A percentile compares a stretch with the other conserved stretches of the same genome.
Conservation (phyloP, 2,888 invertebrate genomes). For the Drosophila imparisetae region DNA sequence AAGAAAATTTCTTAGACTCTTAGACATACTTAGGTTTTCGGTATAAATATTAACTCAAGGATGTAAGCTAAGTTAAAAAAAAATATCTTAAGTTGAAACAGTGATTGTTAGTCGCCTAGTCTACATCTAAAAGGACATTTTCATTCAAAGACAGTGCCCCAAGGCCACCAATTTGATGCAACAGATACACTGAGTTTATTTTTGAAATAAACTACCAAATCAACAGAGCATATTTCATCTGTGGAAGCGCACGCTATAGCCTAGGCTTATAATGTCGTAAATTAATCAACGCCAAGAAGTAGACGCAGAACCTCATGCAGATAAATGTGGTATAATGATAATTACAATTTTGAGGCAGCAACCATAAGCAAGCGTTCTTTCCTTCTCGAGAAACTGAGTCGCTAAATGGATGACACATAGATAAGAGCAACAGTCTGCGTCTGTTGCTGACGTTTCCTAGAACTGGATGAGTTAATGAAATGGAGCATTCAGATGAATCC, state of each 20-base stretch:
- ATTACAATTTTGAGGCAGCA: slow-evolving; percentile 62
- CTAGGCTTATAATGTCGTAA: slow-evolving; percentile 33
- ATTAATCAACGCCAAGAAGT: slow-evolving; percentile 59
- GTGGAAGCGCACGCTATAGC: slow-evolving; percentile 7
- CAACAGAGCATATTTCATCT: slow-evolving; percentile 7
- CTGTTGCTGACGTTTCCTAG: slow-evolving; percentile 46
- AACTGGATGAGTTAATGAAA: slow-evolving; percentile 46
- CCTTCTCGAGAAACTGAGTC: slow-evolving; percentile 59
- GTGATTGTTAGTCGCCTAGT: not conserved
- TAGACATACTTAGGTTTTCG: not conserved
- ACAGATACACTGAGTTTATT: not conserved
- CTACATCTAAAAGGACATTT: not conserved
- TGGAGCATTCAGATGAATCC: slow-evolving; percentile 39
- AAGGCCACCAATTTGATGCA: not conserved
- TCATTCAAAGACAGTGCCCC: not conserved
- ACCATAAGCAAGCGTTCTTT: slow-evolving; percentile 36
- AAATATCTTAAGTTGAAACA: not conserved
- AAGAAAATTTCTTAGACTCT: not conserved
- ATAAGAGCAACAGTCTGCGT: slow-evolving; percentile 54
- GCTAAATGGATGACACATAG: slow-evolving; percentile 62
- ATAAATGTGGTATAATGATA: slow-evolving; percentile 67
- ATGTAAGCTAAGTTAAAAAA: not conserved
- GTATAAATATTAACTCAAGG: not conserved
- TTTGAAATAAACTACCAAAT: slow-evolving; percentile 2
- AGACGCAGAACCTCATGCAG: slow-evolving; percentile 18